These are phyloP conservation scores for Branchipolynoe longqiensis DNA, from an alignment of 2,888 invertebrate genomes.

Conservation along the genomic window DNA sequence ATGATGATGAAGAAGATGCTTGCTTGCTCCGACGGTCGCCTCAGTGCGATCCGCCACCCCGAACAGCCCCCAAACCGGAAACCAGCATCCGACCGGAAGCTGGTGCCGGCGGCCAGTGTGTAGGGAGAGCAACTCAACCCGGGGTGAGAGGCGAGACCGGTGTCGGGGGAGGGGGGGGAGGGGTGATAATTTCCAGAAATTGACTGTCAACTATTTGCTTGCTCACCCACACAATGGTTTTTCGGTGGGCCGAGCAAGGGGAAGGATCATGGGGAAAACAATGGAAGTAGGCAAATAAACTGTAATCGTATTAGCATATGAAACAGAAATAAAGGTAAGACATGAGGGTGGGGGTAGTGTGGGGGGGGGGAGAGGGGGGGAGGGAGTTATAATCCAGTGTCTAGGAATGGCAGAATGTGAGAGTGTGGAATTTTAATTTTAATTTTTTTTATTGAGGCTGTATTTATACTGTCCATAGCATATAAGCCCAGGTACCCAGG, in stretches of 20 bases:
- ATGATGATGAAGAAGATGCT: no score
- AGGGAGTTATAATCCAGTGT: no score
- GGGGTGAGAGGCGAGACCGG: background rate
- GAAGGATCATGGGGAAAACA: constrained; percentile 54
- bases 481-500: no score
- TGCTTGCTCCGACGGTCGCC: no score
- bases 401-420: no score
- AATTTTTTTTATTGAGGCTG: no score
- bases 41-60: background rate
- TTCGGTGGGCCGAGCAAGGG: background rate
- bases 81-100: no score
- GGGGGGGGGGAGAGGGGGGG: background rate
- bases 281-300: constrained; percentile 45
- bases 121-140: constrained; percentile 25
- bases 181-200: constrained; percentile 50
- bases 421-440: no score
- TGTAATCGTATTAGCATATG: constrained; percentile 54
- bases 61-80: background rate
- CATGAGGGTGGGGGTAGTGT: background rate
- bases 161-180: background rate
- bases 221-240: background rate
- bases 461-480: no score
- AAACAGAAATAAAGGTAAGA: constrained; percentile 43
- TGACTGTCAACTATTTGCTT: constrained; percentile 43
- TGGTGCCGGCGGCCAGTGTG: background rate